Evolutionary conservation across 2,797 vertebrate species (phyloP), one percentile per base, ranked within the genome.

Genomic region (Mastacembelus armatus): DNA sequence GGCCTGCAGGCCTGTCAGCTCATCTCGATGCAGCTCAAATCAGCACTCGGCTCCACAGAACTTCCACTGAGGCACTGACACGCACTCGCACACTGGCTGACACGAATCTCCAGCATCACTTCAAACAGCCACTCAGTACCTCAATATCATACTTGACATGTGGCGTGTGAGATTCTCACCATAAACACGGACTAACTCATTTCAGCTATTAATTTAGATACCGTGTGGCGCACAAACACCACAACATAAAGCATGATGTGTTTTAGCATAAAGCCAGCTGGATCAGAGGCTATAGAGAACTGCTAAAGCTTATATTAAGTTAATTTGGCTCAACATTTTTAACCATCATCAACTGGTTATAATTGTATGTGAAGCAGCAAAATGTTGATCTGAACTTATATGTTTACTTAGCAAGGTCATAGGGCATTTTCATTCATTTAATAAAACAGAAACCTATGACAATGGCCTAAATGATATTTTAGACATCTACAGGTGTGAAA

Each of bases 1-100:
- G 66, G 90, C 89, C 91, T 61, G 72, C 74, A 59, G 84, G 91
- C 86, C 83, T 81, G 72, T 89, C 87, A 85, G 78, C 81, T 73
- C 73, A 3, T 81, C 77, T 74, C 39, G 50, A 58, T 29, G 71
- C 66, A 14, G 78, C 88, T 84, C 76, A 69, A 85, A 88, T 86
- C 86, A 81, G 79, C 71, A 59, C 71, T 87, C 59, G 2, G 69
- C 85, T 83, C 69, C 48, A 52, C 70, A 80, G 70, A 68, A 77
- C 71, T 68, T 83, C 77, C 10, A 21, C 79, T 44, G 81, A 66
- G 10, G 52, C 79, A 21, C 70, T 74, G 83, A 84, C 83, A 85
- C 77, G 69, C 86, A 85, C 78, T 74, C 74, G 7, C 5, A 78
- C 72, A 21, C 70, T 42, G 72, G 84, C 71, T 75, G 82, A 85